Conservation (phyloP, 2,888 invertebrate species). For the Spilosoma lubricipeda region DNA sequence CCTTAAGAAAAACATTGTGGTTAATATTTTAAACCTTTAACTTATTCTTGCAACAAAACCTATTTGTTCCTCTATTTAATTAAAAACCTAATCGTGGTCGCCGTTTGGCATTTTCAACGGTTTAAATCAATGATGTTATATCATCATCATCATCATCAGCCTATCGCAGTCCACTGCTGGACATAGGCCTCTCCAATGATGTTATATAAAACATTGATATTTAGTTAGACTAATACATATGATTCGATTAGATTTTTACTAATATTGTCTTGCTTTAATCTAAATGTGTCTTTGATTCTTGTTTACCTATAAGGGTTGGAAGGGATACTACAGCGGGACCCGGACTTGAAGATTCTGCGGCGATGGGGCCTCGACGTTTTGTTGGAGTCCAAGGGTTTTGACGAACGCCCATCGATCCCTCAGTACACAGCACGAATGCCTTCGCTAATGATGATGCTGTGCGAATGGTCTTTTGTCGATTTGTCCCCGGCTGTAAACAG, state of each 20-base stretch:
- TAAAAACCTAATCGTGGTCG: too few species aligned
- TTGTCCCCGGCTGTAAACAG: constrained; percentile 12
- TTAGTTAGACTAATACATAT: too few species aligned
- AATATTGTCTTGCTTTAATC: not conserved
- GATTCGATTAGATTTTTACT: not conserved
- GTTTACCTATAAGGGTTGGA: constrained; percentile 92
- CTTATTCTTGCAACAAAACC: too few species aligned
- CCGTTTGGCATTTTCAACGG: too few species aligned
- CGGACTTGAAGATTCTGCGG: constrained; percentile 94
- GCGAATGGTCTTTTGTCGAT: constrained; percentile 29
- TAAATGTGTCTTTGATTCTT: not conserved
- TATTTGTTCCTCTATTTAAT: too few species aligned
- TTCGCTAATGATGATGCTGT: constrained; percentile 46
- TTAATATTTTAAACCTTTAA: not conserved
- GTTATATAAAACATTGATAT: too few species aligned
- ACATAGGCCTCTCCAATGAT: too few species aligned
- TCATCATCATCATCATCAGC: too few species aligned
- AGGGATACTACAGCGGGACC: constrained; percentile 95
- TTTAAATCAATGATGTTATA: too few species aligned
- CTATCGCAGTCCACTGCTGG: too few species aligned
- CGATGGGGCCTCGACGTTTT: constrained; percentile 94
- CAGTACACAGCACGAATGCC: constrained; percentile 55
- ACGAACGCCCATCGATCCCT: constrained; percentile 87
- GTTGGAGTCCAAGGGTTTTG: constrained; percentile 97
- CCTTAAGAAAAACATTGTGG: not conserved